A percentile compares a stretch with the other conserved stretches of the same genome.
Evolutionary conservation across 2,113 vertebrate genomes (phyloP).

Genomic region (Gambusia affinis): DNA sequence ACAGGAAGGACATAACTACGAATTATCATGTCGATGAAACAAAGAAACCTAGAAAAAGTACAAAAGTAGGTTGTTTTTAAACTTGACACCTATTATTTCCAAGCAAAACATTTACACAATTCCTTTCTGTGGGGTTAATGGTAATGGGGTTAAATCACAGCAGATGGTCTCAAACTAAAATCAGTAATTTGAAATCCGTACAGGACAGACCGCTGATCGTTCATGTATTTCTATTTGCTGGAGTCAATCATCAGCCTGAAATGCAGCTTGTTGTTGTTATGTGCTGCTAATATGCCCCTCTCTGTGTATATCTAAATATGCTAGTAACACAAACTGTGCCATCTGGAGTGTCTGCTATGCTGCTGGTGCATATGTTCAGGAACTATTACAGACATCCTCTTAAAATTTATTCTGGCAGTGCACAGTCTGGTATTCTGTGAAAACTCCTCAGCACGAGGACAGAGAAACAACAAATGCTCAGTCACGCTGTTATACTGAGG

Average conservation of each 20-base stretch:
- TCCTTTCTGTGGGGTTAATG: too few relatives aligned
- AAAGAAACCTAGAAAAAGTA: not conserved
- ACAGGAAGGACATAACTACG: not conserved
- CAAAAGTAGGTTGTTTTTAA: not conserved
- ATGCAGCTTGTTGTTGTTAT: slow-evolving; percentile 12
- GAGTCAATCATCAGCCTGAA: not conserved
- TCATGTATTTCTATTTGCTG: not conserved
- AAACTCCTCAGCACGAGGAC: slow-evolving; percentile 28
- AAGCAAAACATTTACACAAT: not conserved
- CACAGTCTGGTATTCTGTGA: slow-evolving; percentile 12
- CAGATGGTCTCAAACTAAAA: not conserved
- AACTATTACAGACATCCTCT: slow-evolving; percentile 24
- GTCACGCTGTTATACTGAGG: slow-evolving; percentile 42
- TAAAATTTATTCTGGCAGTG: not conserved
- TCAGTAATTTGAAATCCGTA: not conserved
- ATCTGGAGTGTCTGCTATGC: slow-evolving; percentile 16
- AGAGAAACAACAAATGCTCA: slow-evolving; percentile 49
- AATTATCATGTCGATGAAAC: not conserved
- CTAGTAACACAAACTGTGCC: slow-evolving; percentile 2
- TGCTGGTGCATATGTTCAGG: not conserved
- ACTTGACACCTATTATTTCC: not conserved
- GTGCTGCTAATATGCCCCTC: not conserved
- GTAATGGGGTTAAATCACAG: not conserved
- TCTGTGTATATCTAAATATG: slow-evolving; percentile 12
- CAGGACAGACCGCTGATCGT: not conserved